Conservation (phyloP, 2,888 invertebrate genomes). For the Meteorus colon region DNA sequence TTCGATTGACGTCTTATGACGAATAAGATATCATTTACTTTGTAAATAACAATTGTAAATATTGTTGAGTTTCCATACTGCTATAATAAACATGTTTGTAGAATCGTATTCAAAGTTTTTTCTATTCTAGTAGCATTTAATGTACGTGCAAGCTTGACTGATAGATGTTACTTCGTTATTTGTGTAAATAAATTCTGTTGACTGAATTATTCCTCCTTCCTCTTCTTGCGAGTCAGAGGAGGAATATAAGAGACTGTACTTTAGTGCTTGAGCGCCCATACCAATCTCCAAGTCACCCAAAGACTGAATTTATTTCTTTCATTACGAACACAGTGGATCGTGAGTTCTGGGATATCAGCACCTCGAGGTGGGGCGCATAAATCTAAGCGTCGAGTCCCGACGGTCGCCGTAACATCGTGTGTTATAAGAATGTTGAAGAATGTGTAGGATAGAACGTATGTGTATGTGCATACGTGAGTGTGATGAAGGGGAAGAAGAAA, state of each 20-base stretch:
- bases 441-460: slow-evolving; percentile 47
- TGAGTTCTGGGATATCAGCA: slow-evolving; percentile 73
- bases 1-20: slow-evolving; percentile 39
- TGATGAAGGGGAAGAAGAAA: slow-evolving; percentile 36
- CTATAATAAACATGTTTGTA: slow-evolving; percentile 79
- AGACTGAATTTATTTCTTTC: slow-evolving; percentile 73
- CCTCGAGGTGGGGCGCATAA: slow-evolving; percentile 71
- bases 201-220: background rate
- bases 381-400: slow-evolving; percentile 66
- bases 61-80: slow-evolving; percentile 78
- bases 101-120: slow-evolving; percentile 68
- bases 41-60: slow-evolving; percentile 74
- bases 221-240: background rate
- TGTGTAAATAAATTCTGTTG: background rate
- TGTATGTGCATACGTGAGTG: slow-evolving; percentile 33
- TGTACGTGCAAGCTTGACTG: background rate
- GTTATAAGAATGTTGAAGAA: slow-evolving; percentile 47
- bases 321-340: slow-evolving; percentile 71
- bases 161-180: background rate
- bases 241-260: background rate
- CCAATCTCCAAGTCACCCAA: slow-evolving; percentile 60
- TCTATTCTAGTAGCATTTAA: slow-evolving; percentile 39
- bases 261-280: slow-evolving; percentile 52
- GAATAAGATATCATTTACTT: slow-evolving; percentile 49
- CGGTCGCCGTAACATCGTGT: slow-evolving; percentile 1